Percentiles rank a stretch among this genome's conserved stretches.
These are phyloP conservation scores for Malurus elegans DNA, from an alignment of 2,113 vertebrate genomes.

Conservation along the genomic window DNA sequence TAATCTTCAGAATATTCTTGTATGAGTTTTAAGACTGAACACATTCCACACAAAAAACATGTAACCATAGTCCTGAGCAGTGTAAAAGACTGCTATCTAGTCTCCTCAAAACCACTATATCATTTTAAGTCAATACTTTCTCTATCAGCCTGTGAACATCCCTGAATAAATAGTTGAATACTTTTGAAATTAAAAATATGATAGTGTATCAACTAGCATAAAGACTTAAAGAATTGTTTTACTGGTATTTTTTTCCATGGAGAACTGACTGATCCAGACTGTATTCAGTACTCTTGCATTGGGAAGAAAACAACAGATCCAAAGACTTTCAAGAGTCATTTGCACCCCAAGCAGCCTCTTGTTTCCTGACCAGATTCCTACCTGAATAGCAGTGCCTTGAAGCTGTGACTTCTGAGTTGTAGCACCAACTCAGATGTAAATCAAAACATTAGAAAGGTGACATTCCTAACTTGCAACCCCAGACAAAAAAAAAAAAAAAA, in stretches of 20 bases:
- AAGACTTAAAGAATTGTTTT: not conserved
- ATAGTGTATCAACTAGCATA: not conserved
- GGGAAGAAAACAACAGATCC: not conserved
- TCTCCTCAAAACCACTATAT: not conserved
- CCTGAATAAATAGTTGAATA: not conserved
- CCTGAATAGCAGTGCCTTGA: not conserved
- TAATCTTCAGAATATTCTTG: not conserved
- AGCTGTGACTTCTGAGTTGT: not conserved
- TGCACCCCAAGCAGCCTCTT: not conserved
- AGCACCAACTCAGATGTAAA: not conserved
- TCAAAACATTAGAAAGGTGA: not conserved
- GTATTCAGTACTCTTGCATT: not conserved
- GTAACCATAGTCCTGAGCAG: not conserved
- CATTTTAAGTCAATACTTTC: not conserved
- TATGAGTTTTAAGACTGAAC: not conserved
- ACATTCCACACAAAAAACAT: not conserved
- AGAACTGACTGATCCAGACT: not conserved
- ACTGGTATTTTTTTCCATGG: not conserved
- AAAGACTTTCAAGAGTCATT: not conserved
- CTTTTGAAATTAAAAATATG: not conserved
- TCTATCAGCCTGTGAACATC: not conserved
- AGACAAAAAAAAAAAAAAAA: too few species aligned
- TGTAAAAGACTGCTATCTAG: not conserved
- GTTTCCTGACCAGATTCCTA: not conserved
- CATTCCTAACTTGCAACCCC: not conserved